Conservation (phyloP, 30 jellyfish, hydroid and myxozoan species). For the Morbakka virulenta region DNA sequence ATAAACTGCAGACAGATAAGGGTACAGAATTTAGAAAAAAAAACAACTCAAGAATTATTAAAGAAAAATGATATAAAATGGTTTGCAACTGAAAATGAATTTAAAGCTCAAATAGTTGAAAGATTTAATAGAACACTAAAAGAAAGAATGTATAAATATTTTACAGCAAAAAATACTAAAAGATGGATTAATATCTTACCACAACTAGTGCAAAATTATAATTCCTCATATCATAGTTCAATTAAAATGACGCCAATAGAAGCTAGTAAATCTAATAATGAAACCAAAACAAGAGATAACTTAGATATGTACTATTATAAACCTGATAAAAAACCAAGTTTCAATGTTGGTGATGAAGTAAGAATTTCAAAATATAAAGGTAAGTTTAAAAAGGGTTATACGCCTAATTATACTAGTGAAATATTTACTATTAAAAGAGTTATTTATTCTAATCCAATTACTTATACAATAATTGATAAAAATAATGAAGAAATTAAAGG, state of each 20-base stretch:
- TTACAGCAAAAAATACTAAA: not conserved
- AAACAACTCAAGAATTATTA: not conserved
- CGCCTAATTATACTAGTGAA: too few species aligned
- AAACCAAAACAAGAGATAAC: not conserved
- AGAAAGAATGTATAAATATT: not conserved
- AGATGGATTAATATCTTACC: too few species aligned
- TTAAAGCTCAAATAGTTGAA: not conserved
- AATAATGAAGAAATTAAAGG: too few species aligned
- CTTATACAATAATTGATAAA: too few species aligned
- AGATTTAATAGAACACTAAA: not conserved
- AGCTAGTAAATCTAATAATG: not conserved
- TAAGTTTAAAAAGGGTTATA: too few species aligned
- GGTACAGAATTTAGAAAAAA: not conserved
- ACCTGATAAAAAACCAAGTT: too few species aligned
- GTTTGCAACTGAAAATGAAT: not conserved
- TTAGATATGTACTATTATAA: too few species aligned
- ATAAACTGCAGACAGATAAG: not conserved
- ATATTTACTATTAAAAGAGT: too few species aligned
- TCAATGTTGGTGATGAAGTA: too few species aligned
- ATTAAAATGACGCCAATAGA: not conserved
- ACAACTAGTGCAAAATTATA: not conserved
- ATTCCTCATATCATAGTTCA: not conserved
- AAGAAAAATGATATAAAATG: too few species aligned
- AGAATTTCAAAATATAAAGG: too few species aligned
- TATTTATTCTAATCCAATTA: too few species aligned